phyloP scores from a whole-genome alignment of 1,140 invertebrate genomes.

The Caenorhabditis inopinata region DNA sequence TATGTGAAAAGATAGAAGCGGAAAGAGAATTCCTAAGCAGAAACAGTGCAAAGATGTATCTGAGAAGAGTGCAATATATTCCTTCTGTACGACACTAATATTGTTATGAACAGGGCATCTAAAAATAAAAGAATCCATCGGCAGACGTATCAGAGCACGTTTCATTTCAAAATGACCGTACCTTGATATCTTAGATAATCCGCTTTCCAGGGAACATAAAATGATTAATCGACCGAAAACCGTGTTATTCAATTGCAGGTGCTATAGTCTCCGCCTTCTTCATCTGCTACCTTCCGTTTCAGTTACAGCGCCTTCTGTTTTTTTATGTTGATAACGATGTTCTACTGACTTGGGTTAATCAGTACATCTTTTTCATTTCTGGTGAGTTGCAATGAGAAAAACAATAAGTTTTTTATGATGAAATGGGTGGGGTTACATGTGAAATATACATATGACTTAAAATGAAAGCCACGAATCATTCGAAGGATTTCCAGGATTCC shows the following conservation, averaged over 20 bases:
- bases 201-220: not conserved
- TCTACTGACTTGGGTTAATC: constrained; percentile 27
- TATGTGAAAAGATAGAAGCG: not conserved
- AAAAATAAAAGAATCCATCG: too few relatives aligned
- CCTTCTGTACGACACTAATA: not conserved
- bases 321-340: constrained; percentile 71
- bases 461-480: too few relatives aligned
- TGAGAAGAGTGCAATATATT: not conserved
- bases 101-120: too few relatives aligned
- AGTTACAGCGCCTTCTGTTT: constrained; percentile 81
- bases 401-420: too few relatives aligned
- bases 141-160: too few relatives aligned
- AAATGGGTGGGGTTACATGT: too few relatives aligned
- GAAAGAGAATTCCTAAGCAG: not conserved
- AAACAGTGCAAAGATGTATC: too few relatives aligned
- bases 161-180: too few relatives aligned
- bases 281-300: constrained; percentile 88
- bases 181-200: not conserved
- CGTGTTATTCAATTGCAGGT: constrained; percentile 70
- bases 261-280: constrained; percentile 87
- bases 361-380: constrained; percentile 48
- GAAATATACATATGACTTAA: too few relatives aligned
- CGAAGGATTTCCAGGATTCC: constrained; percentile 50
- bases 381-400: too few relatives aligned
- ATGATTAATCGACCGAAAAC: constrained; percentile 9